Evolutionary conservation across 2,113 vertebrate genomes (phyloP), one percentile per base, ranked within the genome.

Genomic region (Baryphthengus martii): DNA sequence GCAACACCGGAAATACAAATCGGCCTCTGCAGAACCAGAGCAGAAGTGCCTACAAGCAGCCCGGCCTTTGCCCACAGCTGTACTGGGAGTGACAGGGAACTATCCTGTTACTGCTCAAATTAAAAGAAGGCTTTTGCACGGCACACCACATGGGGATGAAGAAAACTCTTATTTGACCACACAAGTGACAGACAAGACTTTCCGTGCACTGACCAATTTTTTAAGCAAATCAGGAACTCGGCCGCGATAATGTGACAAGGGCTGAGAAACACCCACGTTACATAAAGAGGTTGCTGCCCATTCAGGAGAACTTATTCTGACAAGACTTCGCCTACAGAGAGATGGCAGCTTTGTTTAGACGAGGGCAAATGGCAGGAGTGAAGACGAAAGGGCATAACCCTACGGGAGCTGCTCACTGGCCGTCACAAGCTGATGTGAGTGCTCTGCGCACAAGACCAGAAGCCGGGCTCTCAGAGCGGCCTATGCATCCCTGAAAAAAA

Each of bases 281-380:
- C 83, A 83, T 15, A 74, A 85, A 77, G 7, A 70, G 29, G 33
- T 73, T 85, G 80, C 63, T 77, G 31, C 55, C 47, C 47, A 49
- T 75, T 74, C 3, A 9, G 28, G 31, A 84, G 59, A 75, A 81
- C 40, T 78, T 71, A 61, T 14, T 84, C 61, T 93, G 76, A 86
- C 47, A 40, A 74, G 35, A 55, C 8, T 39, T 6, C 6, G 56
- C 84, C 63, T 37, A 35, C 23, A 88, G 79, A 78, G 79, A 72
- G 78, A 40, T 35, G 75, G 82, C 58, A 92, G 85, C 67, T 90
- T 90, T 90, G 68, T 95, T 93, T 63, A 86, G 85, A 55, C 7
- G 9, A 37, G 61, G 88, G 47, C 39, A 88, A 96, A 59, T 13
- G 56, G 35, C 85, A 90, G 52, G 63, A 93, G 68, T 15, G 37